phyloP scores from a whole-genome alignment of 2,113 vertebrate genomes.

The Cheirogaleus medius region DNA sequence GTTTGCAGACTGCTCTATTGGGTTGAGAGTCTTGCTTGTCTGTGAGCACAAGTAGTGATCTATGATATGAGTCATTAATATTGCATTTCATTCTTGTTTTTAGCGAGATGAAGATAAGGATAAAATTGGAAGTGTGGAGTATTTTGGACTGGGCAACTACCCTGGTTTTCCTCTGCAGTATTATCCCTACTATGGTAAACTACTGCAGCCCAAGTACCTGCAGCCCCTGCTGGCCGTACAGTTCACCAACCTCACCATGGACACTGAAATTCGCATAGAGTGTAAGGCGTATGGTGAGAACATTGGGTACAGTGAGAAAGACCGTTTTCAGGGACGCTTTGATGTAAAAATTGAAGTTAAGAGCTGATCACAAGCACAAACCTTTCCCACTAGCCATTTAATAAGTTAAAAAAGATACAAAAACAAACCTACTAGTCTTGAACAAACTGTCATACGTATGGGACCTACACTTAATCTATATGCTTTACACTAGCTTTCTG shows the following conservation, averaged over 20 bases:
- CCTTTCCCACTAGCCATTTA: constrained; percentile 85
- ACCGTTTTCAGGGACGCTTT: constrained; percentile 98
- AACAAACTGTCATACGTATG: constrained; percentile 99
- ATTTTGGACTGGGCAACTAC: constrained; percentile 86
- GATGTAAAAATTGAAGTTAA: constrained; percentile 94
- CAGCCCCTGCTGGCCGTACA: constrained; percentile 96
- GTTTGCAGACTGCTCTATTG: neutral
- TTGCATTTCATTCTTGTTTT: neutral
- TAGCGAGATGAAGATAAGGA: constrained; percentile 90
- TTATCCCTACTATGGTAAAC: constrained; percentile 97
- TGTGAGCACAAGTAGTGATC: neutral
- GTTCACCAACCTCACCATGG: constrained; percentile 92
- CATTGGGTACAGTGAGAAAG: constrained; percentile 95
- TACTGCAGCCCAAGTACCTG: constrained; percentile 93
- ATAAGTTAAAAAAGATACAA: constrained; percentile 84
- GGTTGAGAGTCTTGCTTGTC: neutral
- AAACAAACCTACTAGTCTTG: constrained; percentile 96
- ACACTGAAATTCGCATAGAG: constrained; percentile 91
- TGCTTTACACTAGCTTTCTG: constrained; percentile 99
- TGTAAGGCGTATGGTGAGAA: constrained; percentile 94
- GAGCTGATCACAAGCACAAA: constrained; percentile 92
- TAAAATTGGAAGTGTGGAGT: constrained; percentile 87
- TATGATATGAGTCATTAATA: neutral
- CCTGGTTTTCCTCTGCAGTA: constrained; percentile 95
- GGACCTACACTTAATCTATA: constrained; percentile 99